A percentile compares a stretch with the other conserved stretches of the same genome.
Conservation (phyloP, 1,140 invertebrate species). For the Myzus persicae region DNA sequence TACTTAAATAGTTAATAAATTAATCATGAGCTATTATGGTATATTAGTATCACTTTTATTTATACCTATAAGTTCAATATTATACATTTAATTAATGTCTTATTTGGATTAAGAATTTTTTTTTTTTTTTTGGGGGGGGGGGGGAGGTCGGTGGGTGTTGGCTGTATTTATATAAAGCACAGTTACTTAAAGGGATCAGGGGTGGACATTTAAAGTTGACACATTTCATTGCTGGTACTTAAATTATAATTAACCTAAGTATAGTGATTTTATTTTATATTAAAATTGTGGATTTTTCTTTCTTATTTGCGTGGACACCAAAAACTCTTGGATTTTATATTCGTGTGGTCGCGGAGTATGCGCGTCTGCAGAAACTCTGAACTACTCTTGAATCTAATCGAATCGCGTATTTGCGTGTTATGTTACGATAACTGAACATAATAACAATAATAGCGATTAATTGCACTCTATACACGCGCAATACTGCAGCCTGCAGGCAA, state of each 20-base stretch:
- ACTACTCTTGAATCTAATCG: background rate
- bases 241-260: background rate
- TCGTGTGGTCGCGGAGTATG: background rate
- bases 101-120: no score
- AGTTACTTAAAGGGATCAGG: background rate
- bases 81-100: no score
- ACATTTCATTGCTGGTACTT: background rate
- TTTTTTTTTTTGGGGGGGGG: no score
- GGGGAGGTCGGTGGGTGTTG: no score
- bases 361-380: no score
- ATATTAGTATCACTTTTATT: background rate
- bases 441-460: background rate
- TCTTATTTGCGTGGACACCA: background rate
- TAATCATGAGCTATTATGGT: background rate
- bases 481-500: background rate
- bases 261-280: background rate
- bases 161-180: background rate
- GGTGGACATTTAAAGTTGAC: background rate
- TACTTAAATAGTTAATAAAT: background rate
- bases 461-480: constrained; percentile 9
- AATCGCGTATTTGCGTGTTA: constrained; percentile 1
- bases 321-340: background rate
- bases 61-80: no score
- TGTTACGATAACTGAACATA: background rate
- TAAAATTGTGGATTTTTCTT: background rate